Percentiles rank a stretch among this genome's conserved stretches.
Evolutionary conservation across 2,113 vertebrate species (phyloP).

Genomic region (Hydrolagus affinis): DNA sequence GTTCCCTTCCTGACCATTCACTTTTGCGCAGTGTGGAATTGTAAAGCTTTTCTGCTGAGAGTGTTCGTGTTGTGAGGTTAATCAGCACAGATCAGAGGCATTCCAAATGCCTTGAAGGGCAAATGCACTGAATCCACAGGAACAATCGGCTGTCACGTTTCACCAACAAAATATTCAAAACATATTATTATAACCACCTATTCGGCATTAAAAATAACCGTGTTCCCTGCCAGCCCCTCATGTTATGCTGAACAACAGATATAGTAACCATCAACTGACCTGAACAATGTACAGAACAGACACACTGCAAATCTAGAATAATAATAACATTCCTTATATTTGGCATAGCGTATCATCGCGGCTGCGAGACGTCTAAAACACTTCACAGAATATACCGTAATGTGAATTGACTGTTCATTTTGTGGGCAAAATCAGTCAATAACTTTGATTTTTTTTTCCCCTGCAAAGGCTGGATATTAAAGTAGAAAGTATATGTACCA

Average conservation of each 20-base stretch:
- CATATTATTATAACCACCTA: too few species aligned
- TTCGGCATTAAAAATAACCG: too few species aligned
- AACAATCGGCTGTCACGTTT: neutral
- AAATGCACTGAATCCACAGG: neutral
- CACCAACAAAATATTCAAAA: neutral
- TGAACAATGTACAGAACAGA: too few species aligned
- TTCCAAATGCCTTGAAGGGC: too few species aligned
- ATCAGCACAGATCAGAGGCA: neutral
- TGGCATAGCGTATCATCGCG: too few species aligned
- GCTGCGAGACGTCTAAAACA: too few species aligned
- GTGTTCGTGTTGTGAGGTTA: constrained; percentile 24
- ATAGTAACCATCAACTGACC: too few species aligned
- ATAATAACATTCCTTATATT: too few species aligned
- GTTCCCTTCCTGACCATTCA: neutral
- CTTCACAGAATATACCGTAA: too few species aligned
- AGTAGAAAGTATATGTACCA: neutral
- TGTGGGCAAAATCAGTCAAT: neutral
- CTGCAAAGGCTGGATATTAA: neutral
- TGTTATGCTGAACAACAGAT: neutral
- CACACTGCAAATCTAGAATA: too few species aligned
- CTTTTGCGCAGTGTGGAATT: neutral
- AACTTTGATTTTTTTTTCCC: constrained; percentile 8
- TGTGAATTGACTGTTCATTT: too few species aligned
- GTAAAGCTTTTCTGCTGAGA: constrained; percentile 25
- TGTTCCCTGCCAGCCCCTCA: too few species aligned